Evolutionary conservation across 35 echinoderm and acorn worm genomes (phyloP), one percentile per base, ranked within the genome.

Genomic region (Hemicentrotus pulcherrimus): DNA sequence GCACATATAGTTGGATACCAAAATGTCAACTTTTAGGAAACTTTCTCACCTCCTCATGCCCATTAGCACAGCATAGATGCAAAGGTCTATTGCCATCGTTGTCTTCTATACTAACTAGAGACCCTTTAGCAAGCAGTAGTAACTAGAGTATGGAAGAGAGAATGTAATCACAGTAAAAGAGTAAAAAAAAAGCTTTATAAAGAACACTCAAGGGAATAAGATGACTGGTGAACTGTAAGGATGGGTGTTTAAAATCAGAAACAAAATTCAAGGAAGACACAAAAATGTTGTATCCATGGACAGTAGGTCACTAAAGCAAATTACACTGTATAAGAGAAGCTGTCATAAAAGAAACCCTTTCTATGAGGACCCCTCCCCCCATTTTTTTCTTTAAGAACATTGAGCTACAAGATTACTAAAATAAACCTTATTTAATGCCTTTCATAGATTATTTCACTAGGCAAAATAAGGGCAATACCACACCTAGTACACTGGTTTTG

Each of bases 41-140:
- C n/a, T 86, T 65, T 90, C 95, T 87, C 92, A 99, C 98, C 48
- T 99, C 98, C 96, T 97, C 98, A 94, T 99, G 98, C 52, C 98
- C 98, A 94, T 99, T 99, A 13, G 97, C 97, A 96, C 95, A 98
- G 85, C 98, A 99, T 24, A 98, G 95, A 70, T 99, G 98, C 18
- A 99, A 85, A 6, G 98, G 95, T 85, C 97, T 98, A 48, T 99
- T 98, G n/a, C 98, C 98, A 91, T 99, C 98, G 94, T 99, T 99
- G 92, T 99, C 98, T 59, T 97, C 98, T 47, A 97, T 78, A 52
- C 97, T 97, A 7, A 97, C 94, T 9, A 94, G 85, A 41, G 97
- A 97, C 30, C 98, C 96, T 94, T 98, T 94, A 91, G 95, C 94
- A 46, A 99, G 95, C 10, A 99, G 92, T 33, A 97, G 47, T 32